phyloP scores from a whole-genome alignment of 2,113 vertebrate genomes.

The Protomyctophum bolini region DNA sequence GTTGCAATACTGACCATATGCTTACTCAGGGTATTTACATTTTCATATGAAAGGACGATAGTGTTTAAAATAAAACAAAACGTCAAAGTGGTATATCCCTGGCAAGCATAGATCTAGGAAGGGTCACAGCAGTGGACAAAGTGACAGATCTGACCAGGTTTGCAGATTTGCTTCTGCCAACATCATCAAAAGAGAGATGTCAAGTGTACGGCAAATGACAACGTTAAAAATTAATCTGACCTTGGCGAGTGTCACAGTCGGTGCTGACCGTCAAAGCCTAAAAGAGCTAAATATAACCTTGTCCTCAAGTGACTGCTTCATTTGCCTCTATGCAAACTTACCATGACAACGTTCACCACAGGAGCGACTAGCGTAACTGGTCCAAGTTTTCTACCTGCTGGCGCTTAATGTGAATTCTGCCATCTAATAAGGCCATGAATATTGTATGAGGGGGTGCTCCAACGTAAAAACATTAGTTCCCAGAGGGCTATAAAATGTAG shows the following conservation, averaged over 20 bases:
- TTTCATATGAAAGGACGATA: not conserved
- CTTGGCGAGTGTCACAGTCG: not conserved
- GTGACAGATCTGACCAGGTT: not conserved
- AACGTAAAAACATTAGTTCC: conserved; percentile 10
- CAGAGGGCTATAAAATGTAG: conserved; percentile 8
- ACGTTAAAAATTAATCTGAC: conserved; percentile 30
- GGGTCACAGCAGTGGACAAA: not conserved
- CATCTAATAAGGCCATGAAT: not conserved
- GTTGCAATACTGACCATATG: not conserved
- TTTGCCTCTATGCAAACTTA: not conserved
- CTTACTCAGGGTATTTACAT: not conserved
- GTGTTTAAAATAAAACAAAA: conserved; percentile 2
- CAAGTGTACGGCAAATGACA: not conserved
- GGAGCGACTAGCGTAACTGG: not conserved
- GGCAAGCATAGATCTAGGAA: not conserved
- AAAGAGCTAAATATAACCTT: conserved; percentile 45
- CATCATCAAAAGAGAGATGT: conserved; percentile 24
- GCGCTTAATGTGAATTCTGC: not conserved
- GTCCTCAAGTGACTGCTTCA: conserved; percentile 16
- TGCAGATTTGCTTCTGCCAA: conserved; percentile 37
- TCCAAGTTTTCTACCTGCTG: not conserved
- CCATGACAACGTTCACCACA: not conserved
- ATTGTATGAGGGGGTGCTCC: not conserved
- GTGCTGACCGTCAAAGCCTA: conserved; percentile 20
- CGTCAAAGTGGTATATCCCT: not conserved